Conservation (phyloP, 2,888 invertebrate species). For the Osmoderma eremita region DNA sequence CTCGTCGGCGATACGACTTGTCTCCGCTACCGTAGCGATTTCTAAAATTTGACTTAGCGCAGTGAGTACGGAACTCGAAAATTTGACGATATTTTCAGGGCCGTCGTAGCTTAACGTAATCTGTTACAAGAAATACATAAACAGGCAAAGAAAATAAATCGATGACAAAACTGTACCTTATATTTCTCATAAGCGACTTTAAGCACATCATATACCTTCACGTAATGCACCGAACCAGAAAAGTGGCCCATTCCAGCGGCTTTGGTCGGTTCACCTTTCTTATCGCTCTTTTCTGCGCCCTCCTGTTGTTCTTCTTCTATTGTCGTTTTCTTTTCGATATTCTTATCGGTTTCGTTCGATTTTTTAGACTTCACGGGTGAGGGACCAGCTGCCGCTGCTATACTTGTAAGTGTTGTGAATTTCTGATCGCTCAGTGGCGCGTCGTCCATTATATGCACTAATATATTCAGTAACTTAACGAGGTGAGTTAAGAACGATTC, state of each 20-base stretch:
- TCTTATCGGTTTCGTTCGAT: conserved; percentile 59
- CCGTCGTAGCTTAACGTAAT: conserved; percentile 80
- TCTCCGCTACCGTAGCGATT: conserved; percentile 75
- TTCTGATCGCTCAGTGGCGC: conserved; percentile 67
- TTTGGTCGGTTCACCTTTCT: conserved; percentile 54
- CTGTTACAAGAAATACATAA: conserved; percentile 64
- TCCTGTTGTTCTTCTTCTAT: conserved; percentile 44
- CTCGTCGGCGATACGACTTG: conserved; percentile 82
- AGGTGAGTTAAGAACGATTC: conserved; percentile 76
- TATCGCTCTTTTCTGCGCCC: conserved; percentile 58
- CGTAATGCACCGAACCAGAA: conserved; percentile 79
- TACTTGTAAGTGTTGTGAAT: conserved; percentile 65
- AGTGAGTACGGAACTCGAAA: conserved; percentile 72
- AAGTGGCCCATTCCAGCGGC: conserved; percentile 70
- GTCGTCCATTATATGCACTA: conserved; percentile 81
- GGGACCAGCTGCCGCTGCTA: conserved; percentile 61
- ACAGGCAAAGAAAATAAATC: too few species aligned
- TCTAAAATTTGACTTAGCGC: conserved; percentile 77
- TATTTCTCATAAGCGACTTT: conserved; percentile 87
- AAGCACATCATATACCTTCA: conserved; percentile 84
- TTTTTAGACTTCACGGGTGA: conserved; percentile 50
- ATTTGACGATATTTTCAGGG: conserved; percentile 77
- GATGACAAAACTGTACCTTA: too few species aligned
- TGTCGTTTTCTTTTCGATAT: conserved; percentile 45
- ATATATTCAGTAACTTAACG: conserved; percentile 76